Conservation (phyloP, 53 echinoderm and acorn worm genomes). For the Patiria pectinifera region DNA sequence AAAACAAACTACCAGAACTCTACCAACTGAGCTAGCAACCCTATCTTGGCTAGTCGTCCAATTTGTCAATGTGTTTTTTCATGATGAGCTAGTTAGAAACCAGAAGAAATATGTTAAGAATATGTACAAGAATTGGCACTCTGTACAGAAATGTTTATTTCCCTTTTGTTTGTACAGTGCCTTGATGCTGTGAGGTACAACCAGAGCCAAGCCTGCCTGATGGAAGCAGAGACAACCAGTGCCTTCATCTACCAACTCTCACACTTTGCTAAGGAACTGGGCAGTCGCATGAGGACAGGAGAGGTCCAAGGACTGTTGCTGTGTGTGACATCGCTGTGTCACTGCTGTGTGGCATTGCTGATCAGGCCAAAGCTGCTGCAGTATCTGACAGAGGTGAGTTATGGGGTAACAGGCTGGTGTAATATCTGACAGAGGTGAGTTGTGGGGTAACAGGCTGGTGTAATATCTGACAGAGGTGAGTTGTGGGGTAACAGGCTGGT, state of each 20-base stretch:
- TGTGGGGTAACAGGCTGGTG: slow-evolving; percentile 56
- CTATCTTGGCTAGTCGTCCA: too few relatives aligned
- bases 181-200: slow-evolving; percentile 78
- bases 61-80: too few relatives aligned
- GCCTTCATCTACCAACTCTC: slow-evolving; percentile 85
- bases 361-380: slow-evolving; percentile 92
- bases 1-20: too few relatives aligned
- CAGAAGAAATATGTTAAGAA: too few relatives aligned
- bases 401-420: neutral
- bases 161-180: slow-evolving; percentile 59
- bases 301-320: slow-evolving; percentile 65
- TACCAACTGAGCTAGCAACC: too few relatives aligned
- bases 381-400: slow-evolving; percentile 82
- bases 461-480: slow-evolving; percentile 78
- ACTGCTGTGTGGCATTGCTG: slow-evolving; percentile 84
- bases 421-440: neutral
- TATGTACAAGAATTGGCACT: neutral
- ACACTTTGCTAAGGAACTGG: slow-evolving; percentile 72
- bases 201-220: slow-evolving; percentile 75
- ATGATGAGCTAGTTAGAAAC: too few relatives aligned
- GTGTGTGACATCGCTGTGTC: slow-evolving; percentile 75
- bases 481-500: neutral
- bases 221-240: slow-evolving; percentile 80
- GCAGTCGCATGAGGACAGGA: slow-evolving; percentile 77
- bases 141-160: neutral